Conservation (phyloP, 2,797 vertebrate species). For the Margarornis squamiger region DNA sequence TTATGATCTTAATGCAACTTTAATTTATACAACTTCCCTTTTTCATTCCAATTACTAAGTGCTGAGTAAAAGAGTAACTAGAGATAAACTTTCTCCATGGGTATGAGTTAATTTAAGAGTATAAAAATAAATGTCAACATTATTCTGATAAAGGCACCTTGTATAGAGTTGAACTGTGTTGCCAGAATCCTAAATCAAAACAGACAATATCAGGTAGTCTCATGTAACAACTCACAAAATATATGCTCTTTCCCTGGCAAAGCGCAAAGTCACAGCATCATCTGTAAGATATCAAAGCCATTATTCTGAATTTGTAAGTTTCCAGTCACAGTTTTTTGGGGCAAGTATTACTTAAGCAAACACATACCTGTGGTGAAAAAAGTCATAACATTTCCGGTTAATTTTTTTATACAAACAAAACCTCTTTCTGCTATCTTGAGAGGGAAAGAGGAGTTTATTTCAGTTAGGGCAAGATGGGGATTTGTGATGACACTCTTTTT, state of each 20-base stretch:
- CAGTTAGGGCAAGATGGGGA: background rate
- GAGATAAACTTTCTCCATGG: background rate
- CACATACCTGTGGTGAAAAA: background rate
- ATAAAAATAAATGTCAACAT: background rate
- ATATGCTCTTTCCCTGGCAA: background rate
- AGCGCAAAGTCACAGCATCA: background rate
- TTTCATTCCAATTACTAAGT: background rate
- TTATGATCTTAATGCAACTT: background rate
- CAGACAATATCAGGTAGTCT: background rate
- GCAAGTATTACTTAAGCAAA: background rate
- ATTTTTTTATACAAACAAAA: background rate
- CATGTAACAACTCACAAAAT: accelerated
- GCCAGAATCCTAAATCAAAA: background rate
- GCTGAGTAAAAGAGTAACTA: background rate
- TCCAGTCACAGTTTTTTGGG: background rate
- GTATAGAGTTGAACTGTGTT: background rate
- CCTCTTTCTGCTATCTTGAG: background rate
- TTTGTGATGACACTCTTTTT: background rate
- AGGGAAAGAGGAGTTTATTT: background rate
- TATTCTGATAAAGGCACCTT: background rate
- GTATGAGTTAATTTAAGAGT: background rate
- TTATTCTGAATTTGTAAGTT: background rate
- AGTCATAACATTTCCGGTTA: background rate
- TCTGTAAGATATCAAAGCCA: background rate
- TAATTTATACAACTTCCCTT: background rate